A percentile compares a stretch with the other conserved stretches of the same genome.
Conservation (phyloP, 1,140 invertebrate species). For the Lepidostoma basale region DNA sequence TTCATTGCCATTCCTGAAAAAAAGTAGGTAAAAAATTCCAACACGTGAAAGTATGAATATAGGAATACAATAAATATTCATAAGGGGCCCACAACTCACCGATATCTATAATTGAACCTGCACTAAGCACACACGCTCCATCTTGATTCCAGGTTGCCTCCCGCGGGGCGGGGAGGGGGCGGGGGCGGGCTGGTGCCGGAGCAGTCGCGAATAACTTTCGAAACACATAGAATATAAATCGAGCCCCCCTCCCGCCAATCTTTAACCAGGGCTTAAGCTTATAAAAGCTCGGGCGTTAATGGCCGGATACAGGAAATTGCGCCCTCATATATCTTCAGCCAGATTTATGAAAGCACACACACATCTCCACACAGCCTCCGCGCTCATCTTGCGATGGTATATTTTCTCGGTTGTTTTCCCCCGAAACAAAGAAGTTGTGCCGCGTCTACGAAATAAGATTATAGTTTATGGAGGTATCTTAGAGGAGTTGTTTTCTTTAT, state of each 20-base stretch:
- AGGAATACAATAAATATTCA: constrained; percentile 4
- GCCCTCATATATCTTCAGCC: constrained; percentile 83
- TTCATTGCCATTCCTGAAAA: too few relatives aligned
- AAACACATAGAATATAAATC: constrained; percentile 46
- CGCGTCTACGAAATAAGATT: background rate
- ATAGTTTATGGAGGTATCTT: background rate
- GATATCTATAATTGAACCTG: constrained; percentile 26
- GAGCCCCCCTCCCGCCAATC: constrained; percentile 53
- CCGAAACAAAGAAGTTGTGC: constrained; percentile 23
- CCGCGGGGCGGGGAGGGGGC: constrained; percentile 3
- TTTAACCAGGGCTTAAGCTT: constrained; percentile 66
- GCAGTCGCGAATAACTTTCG: constrained; percentile 42
- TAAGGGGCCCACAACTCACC: constrained; percentile 15
- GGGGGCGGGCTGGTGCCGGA: too few relatives aligned
- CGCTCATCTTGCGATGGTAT: constrained; percentile 23
- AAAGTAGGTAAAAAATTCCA: too few relatives aligned
- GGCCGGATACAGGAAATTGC: constrained; percentile 86
- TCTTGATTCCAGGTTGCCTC: constrained; percentile 10
- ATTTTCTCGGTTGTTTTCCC: constrained; percentile 22
- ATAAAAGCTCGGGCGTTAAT: constrained; percentile 72
- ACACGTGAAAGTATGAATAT: too few relatives aligned
- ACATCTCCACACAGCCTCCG: constrained; percentile 55
- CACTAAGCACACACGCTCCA: constrained; percentile 20
- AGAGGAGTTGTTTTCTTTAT: background rate
- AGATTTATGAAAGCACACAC: constrained; percentile 84